Evolutionary conservation across 1,140 invertebrate species (phyloP).

Genomic region (Agrilus planipennis): DNA sequence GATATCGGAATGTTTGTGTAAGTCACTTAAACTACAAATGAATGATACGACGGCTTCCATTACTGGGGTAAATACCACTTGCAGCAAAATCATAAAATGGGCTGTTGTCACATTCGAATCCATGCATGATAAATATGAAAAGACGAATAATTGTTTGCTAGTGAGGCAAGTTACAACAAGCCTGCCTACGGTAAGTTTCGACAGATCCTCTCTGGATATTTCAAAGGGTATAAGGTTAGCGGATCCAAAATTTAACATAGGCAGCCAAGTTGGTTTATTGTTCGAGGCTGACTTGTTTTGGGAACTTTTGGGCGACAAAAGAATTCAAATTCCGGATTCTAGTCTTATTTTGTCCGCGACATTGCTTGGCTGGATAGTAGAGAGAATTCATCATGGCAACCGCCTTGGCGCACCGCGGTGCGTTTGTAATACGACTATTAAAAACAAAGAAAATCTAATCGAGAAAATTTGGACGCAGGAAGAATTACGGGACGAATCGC

Average conservation of each 20-base stretch:
- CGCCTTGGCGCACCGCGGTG: neutral
- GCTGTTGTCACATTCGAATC: neutral
- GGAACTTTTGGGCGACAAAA: neutral
- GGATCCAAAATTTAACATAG: no score
- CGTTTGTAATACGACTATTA: no score
- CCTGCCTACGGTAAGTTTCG: no score
- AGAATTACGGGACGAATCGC: no score
- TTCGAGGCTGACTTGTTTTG: no score
- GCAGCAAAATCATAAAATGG: no score
- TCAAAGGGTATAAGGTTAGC: no score
- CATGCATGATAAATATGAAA: neutral
- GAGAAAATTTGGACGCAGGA: neutral
- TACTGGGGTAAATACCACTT: neutral
- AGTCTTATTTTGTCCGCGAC: no score
- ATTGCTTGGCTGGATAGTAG: neutral
- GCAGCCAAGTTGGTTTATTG: no score
- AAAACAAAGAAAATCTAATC: neutral
- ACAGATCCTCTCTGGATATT: no score
- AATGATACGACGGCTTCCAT: neutral
- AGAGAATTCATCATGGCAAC: neutral
- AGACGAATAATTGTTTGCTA: neutral
- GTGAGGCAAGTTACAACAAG: neutral
- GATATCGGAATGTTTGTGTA: no score
- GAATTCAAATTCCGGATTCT: neutral
- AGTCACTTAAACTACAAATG: conserved; percentile 5